Base-by-base conservation (phyloP, 1,140 invertebrate genomes). In the Atta texana region DNA sequence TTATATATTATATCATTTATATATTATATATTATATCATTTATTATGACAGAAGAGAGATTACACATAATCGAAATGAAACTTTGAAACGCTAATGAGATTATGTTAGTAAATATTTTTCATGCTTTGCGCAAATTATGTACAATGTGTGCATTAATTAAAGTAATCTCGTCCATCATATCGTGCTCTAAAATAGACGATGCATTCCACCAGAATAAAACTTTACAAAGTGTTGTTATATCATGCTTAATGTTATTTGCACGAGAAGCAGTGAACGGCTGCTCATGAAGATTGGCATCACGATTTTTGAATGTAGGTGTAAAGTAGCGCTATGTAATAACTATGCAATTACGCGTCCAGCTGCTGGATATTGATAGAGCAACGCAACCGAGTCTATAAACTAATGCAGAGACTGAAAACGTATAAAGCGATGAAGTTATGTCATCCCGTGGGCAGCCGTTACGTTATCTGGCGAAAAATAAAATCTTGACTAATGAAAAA, bases 371-470 rank as follows among this genome's bases (percentile, higher is more conserved):
- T n/a, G 66, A 51, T 10, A 8, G 86, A 55, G 14, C 21, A 31
- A 16, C 44, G 31, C 28, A 68, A 53, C 34, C 51, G 85, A 51
- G 57, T 71, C 24, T 53, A 24, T 51, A 72, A 89, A 78, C 66
- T 74, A 84, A 85, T 76, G 61, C 34, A 49, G 49, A 66, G 53
- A n/a, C 61, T 21, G 49, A 49, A 66, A 59, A 71, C 28, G 51
- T 71, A 57, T 55, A 77, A 72, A 88, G 49, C n/a, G 53, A 21
- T 12, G 31, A 61, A 34, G 39, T 88, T 74, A 72, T 85, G 72
- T 88, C 87, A 64, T 59, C 21, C 72, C 24, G 88, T 88, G 53
- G 80, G 81, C 81, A 87, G 66, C 16, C 24, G 39, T 89, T 82
- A 87, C 81, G 72, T 55, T 66, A 59, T 80, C 18, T 53, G 24